These are phyloP conservation scores for Isotomurus palustris DNA, from an alignment of 2,888 invertebrate species.

Conservation along the genomic window DNA sequence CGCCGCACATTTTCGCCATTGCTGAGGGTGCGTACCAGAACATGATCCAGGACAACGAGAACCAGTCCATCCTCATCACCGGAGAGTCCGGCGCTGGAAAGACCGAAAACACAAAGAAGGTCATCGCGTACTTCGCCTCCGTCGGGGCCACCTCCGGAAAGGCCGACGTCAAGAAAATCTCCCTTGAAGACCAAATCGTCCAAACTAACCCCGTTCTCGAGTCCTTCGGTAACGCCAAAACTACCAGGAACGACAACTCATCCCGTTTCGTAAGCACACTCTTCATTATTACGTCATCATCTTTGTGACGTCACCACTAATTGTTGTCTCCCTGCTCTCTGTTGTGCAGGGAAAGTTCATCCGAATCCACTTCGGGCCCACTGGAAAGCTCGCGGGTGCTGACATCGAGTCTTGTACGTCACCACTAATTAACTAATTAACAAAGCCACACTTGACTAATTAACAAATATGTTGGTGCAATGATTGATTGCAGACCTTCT, in stretches of 20 bases:
- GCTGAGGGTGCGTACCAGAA: constrained; percentile 99
- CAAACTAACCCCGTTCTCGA: constrained; percentile 99
- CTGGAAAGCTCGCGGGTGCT: constrained; percentile 99
- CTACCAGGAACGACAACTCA: constrained; percentile 99
- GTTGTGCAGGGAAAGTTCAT: constrained; percentile 93
- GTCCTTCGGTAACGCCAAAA: constrained; percentile 99
- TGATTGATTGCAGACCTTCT: constrained; percentile 73
- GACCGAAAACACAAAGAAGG: constrained; percentile 99
- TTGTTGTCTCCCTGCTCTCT: neutral
- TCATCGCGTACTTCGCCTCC: constrained; percentile 99
- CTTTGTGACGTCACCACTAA: too few species aligned
- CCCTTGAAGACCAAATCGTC: constrained; percentile 92
- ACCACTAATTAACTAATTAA: neutral
- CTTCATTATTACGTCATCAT: too few species aligned
- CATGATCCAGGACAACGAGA: constrained; percentile 88
- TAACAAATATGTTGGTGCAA: constrained; percentile 29
- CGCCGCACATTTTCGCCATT: constrained; percentile 99
- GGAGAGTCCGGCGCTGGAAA: constrained; percentile 99
- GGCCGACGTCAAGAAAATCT: constrained; percentile 18
- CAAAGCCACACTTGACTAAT: neutral
- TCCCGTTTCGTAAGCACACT: constrained; percentile 95
- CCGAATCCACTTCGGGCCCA: constrained; percentile 98
- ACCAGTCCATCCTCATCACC: constrained; percentile 99
- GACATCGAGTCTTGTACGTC: constrained; percentile 97
- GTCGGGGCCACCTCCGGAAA: constrained; percentile 85